Conservation (phyloP, 2,113 vertebrate genomes). For the Oryctolagus cuniculus region DNA sequence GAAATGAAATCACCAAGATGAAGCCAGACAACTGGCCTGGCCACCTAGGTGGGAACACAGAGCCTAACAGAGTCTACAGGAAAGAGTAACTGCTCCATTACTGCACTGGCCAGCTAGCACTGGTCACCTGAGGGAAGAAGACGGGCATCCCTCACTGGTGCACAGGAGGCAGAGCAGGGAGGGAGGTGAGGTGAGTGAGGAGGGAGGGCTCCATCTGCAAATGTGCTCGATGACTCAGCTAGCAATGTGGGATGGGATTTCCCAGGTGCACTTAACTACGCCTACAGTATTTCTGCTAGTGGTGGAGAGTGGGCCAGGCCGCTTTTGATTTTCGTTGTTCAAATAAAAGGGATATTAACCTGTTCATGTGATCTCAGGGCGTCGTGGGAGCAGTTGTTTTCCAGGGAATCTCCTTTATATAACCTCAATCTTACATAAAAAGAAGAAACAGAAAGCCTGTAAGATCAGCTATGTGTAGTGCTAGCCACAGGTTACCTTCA, state of each 20-base stretch:
- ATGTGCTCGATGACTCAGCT: rapidly evolving
- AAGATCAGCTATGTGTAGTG: neutral
- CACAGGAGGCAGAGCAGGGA: rapidly evolving
- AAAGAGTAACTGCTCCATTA: neutral
- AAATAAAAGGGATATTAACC: neutral
- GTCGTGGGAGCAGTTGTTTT: neutral
- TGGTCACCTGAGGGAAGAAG: neutral
- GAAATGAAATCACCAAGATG: neutral
- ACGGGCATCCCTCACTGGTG: neutral
- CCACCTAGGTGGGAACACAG: neutral
- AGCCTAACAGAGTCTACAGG: neutral
- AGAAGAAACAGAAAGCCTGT: neutral
- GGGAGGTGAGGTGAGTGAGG: neutral
- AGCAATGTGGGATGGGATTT: rapidly evolving
- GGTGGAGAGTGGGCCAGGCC: neutral
- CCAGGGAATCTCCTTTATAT: neutral
- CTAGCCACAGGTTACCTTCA: neutral
- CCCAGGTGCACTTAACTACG: rapidly evolving
- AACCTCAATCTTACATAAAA: neutral
- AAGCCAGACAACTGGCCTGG: neutral
- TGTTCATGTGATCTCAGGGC: neutral
- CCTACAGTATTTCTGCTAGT: neutral
- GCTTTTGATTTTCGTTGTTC: neutral
- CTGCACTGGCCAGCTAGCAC: neutral
- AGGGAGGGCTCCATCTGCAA: neutral